Conservation (phyloP, 2,113 vertebrate genomes). For the Donacobius atricapilla region DNA sequence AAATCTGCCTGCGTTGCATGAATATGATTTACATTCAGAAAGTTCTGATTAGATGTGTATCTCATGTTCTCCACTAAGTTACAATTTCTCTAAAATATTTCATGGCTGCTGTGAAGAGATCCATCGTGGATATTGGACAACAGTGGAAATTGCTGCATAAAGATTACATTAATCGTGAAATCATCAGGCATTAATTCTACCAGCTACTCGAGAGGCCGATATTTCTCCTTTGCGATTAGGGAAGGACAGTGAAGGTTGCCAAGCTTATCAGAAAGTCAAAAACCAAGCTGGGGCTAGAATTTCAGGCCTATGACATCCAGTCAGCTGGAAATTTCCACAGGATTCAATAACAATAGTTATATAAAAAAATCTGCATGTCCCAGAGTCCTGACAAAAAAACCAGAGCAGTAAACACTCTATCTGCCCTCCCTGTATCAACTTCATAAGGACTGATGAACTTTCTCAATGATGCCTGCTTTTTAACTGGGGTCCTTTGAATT, state of each 20-base stretch:
- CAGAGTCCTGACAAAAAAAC: not conserved
- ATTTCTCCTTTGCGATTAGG: not conserved
- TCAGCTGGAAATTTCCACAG: not conserved
- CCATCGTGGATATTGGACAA: not conserved
- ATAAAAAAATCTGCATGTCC: not conserved
- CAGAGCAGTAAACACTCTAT: not conserved
- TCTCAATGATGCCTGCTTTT: not conserved
- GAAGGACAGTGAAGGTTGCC: not conserved
- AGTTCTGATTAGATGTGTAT: not conserved
- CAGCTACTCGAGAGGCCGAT: not conserved
- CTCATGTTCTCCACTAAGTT: not conserved
- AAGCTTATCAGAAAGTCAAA: not conserved
- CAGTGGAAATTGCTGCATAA: constrained; percentile 3
- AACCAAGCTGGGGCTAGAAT: not conserved
- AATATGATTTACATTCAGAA: not conserved
- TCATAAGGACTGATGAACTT: not conserved
- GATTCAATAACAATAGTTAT: not conserved
- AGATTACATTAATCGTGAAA: not conserved
- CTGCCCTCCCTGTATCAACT: not conserved
- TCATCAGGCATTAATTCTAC: not conserved
- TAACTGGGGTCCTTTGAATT: not conserved
- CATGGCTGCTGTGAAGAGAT: not conserved
- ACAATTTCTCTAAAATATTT: not conserved
- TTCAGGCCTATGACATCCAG: not conserved
- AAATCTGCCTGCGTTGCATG: not conserved